These are phyloP conservation scores for Lepidochitona cinerea DNA, from an alignment of 2,888 invertebrate genomes.

Conservation along the genomic window DNA sequence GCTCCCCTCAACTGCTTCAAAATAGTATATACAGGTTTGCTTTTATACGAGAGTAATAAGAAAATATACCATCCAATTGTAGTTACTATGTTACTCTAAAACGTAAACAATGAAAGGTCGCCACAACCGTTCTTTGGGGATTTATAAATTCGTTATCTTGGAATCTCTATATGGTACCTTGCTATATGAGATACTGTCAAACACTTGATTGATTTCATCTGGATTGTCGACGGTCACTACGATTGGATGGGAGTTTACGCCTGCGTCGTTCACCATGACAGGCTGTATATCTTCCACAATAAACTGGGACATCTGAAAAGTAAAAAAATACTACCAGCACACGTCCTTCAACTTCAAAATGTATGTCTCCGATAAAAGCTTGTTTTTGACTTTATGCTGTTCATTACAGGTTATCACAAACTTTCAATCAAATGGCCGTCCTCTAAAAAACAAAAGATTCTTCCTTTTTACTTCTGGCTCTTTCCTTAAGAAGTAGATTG, in stretches of 20 bases:
- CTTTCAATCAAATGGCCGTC: not conserved
- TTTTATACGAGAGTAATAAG: too few relatives aligned
- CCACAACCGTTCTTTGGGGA: too few relatives aligned
- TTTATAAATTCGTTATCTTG: too few relatives aligned
- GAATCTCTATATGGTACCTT: conserved; percentile 76
- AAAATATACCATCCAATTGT: too few relatives aligned
- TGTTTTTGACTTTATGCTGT: not conserved
- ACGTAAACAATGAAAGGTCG: too few relatives aligned
- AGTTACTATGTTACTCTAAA: too few relatives aligned
- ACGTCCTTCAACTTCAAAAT: too few relatives aligned
- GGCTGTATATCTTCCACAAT: conserved; percentile 80
- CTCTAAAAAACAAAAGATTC: too few relatives aligned
- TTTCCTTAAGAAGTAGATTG: too few relatives aligned
- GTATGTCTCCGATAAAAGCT: not conserved
- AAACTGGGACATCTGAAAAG: conserved; percentile 81
- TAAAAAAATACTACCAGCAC: not conserved
- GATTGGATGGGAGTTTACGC: conserved; percentile 89
- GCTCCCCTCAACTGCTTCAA: too few relatives aligned
- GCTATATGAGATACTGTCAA: conserved; percentile 91
- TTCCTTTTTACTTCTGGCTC: too few relatives aligned
- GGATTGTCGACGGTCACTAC: conserved; percentile 86
- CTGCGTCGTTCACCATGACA: conserved; percentile 83
- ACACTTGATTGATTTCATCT: conserved; percentile 91
- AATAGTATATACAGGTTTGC: too few relatives aligned
- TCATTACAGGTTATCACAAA: not conserved